Conservation (phyloP, 2,888 invertebrate genomes). For the Julus scanicus region DNA sequence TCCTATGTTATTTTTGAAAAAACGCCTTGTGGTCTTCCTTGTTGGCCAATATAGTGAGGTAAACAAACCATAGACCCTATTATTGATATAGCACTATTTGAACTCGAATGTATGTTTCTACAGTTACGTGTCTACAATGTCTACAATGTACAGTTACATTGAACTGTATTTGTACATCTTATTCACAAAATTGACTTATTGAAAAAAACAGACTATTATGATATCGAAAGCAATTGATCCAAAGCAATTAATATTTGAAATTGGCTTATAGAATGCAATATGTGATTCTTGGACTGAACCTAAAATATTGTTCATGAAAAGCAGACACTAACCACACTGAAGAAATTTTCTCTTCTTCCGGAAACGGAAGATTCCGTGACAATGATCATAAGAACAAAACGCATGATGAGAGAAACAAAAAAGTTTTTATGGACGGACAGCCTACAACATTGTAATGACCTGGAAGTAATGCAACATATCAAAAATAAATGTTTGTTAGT, state of each 20-base stretch:
- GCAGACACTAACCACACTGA: constrained; percentile 53
- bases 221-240: no score
- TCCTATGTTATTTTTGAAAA: no score
- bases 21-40: no score
- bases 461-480: constrained; percentile 60
- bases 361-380: constrained; percentile 67
- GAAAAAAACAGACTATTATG: no score
- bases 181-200: no score
- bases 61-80: neutral
- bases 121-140: neutral
- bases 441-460: constrained; percentile 67
- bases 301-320: no score
- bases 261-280: no score
- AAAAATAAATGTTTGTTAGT: neutral
- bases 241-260: no score
- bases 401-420: constrained; percentile 67
- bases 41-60: no score
- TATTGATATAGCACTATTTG: neutral
- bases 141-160: no score
- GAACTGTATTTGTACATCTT: no score
- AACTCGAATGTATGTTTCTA: neutral
- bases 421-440: constrained; percentile 67
- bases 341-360: constrained; percentile 59
- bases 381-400: constrained; percentile 66
- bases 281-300: no score